A percentile compares a stretch with the other conserved stretches of the same genome.
Conservation (phyloP, 2,113 vertebrate genomes). For the Gambusia holbrooki region DNA sequence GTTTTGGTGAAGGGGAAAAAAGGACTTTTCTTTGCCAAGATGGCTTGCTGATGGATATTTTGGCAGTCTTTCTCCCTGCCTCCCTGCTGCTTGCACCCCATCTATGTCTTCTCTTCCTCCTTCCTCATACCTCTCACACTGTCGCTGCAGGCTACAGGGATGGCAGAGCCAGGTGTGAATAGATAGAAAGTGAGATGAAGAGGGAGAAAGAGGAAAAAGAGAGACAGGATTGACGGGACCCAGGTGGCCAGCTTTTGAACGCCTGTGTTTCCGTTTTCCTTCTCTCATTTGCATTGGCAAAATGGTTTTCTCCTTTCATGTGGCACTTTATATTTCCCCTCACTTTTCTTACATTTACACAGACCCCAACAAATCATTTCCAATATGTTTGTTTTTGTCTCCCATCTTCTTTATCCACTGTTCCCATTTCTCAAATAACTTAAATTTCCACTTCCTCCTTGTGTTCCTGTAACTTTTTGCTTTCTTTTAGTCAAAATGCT, state of each 20-base stretch:
- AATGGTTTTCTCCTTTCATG: conserved; percentile 41
- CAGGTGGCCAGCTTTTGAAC: conserved; percentile 62
- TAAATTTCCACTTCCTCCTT: conserved; percentile 24
- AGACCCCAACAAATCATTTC: conserved; percentile 33
- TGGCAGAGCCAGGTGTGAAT: conserved; percentile 59
- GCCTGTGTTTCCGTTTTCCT: conserved; percentile 40
- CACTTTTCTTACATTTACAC: conserved; percentile 37
- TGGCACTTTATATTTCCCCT: conserved; percentile 36
- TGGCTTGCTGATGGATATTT: conserved; percentile 58
- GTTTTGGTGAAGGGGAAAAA: conserved; percentile 27
- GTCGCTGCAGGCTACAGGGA: conserved; percentile 38
- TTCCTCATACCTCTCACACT: conserved; percentile 17
- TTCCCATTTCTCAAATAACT: conserved; percentile 37
- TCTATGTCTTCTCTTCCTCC: conserved; percentile 25
- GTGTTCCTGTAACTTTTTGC: conserved; percentile 32
- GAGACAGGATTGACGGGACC: conserved; percentile 55
- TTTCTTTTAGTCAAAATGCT: conserved; percentile 35
- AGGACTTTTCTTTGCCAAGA: conserved; percentile 30
- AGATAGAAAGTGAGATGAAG: conserved; percentile 28
- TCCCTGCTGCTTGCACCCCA: conserved; percentile 37
- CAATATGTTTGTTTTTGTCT: conserved; percentile 34
- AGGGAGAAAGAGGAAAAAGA: conserved; percentile 9
- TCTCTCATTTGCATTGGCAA: conserved; percentile 68
- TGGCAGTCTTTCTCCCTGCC: conserved; percentile 40
- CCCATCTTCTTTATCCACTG: background rate